Percentiles rank a stretch among this genome's conserved stretches.
Evolutionary conservation across 2,113 vertebrate species (phyloP).

Genomic region (Eulemur rufifrons): DNA sequence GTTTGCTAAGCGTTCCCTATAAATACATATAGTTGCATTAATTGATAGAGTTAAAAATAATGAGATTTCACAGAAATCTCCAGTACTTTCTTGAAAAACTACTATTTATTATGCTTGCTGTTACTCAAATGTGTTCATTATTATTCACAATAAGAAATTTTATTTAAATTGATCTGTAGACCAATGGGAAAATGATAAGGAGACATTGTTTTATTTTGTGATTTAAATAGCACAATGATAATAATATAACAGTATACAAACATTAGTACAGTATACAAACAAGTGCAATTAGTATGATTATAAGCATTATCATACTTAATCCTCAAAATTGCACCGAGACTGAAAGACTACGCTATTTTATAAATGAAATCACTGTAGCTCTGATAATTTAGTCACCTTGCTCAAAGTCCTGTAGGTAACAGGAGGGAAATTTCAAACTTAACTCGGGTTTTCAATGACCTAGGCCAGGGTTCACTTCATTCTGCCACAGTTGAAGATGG

Average conservation of each 20-base stretch:
- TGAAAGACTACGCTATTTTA: background rate
- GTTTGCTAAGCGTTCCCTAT: background rate
- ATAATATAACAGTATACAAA: background rate
- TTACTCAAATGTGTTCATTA: background rate
- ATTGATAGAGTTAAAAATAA: background rate
- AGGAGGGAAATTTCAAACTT: background rate
- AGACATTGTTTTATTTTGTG: background rate
- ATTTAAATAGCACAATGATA: background rate
- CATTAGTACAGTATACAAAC: background rate
- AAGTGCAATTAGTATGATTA: background rate
- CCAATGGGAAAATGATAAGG: background rate
- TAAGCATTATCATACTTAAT: background rate
- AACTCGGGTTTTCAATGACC: background rate
- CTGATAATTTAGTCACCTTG: background rate
- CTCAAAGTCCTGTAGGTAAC: background rate
- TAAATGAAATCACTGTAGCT: background rate
- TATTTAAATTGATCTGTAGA: background rate
- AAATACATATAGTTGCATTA: conserved; percentile 14
- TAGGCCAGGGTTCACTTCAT: background rate
- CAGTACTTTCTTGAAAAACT: background rate
- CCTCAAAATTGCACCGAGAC: background rate
- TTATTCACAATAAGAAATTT: background rate
- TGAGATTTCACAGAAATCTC: background rate
- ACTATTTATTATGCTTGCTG: background rate
- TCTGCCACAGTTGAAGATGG: background rate